These are phyloP conservation scores for Fissipunctia ypsillon DNA, from an alignment of 2,888 invertebrate genomes.

Conservation along the genomic window DNA sequence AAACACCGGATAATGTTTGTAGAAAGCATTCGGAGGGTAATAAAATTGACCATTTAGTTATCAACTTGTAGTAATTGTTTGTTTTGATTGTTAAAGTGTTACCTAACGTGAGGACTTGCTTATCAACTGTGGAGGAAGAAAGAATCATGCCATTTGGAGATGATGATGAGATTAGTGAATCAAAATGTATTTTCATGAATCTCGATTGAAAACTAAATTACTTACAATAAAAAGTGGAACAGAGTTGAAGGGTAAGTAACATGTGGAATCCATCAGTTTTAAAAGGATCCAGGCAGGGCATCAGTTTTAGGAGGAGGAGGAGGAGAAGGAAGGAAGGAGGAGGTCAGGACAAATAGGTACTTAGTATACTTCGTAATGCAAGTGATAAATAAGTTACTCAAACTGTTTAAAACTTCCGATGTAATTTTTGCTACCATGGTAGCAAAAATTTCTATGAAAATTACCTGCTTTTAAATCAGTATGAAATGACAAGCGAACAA, in stretches of 20 bases:
- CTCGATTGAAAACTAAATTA: too few relatives aligned
- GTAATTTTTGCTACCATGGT: not conserved
- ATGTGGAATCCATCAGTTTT: too few relatives aligned
- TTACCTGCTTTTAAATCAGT: not conserved
- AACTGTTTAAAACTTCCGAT: not conserved
- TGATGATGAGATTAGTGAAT: not conserved
- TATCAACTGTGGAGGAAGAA: too few relatives aligned
- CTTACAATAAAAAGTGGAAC: too few relatives aligned
- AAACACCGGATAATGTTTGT: slow-evolving; percentile 42
- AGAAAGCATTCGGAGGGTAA: slow-evolving; percentile 37
- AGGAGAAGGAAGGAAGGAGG: too few relatives aligned
- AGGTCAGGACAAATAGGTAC: too few relatives aligned
- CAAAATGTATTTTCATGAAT: not conserved
- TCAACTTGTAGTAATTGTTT: slow-evolving; percentile 27
- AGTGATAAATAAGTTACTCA: not conserved
- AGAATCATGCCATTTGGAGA: not conserved
- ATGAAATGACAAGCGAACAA: not conserved
- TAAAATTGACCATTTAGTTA: slow-evolving; percentile 45
- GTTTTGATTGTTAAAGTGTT: slow-evolving; percentile 15
- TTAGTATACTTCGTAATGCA: not conserved
- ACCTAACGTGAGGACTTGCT: not conserved
- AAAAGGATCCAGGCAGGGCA: not conserved
- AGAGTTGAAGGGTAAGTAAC: too few relatives aligned
- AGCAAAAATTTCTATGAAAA: too few relatives aligned
- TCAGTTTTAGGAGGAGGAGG: too few relatives aligned